Evolutionary conservation across 2,797 vertebrate genomes (phyloP).

Genomic region (Coregonus suidteri): DNA sequence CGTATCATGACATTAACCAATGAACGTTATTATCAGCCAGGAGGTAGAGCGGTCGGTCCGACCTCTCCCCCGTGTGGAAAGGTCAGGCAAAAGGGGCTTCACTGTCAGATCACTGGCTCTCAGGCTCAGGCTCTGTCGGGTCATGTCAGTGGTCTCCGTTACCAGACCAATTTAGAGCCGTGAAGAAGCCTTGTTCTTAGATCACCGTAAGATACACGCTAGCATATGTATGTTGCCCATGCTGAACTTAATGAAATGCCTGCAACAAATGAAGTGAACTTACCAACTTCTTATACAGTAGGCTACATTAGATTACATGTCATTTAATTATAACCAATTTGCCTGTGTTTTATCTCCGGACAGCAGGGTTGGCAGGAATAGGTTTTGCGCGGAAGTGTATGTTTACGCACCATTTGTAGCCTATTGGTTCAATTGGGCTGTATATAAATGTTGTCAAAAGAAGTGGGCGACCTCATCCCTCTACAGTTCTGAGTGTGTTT

Average conservation of each 20-base stretch:
- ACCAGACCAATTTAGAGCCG: neutral
- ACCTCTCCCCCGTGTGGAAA: constrained; percentile 67
- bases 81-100: constrained; percentile 41
- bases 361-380: neutral
- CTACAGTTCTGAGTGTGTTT: neutral
- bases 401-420: neutral
- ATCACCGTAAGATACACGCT: neutral
- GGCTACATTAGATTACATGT: neutral
- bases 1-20: constrained; percentile 42
- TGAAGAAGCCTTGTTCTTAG: neutral
- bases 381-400: neutral
- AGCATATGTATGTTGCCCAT: neutral
- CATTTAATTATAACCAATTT: neutral
- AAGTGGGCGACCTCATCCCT: neutral
- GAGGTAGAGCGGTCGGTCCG: constrained; percentile 38
- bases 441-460: neutral
- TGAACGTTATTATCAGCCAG: constrained; percentile 39
- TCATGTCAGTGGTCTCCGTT: neutral
- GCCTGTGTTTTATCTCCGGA: neutral
- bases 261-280: neutral
- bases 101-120: neutral
- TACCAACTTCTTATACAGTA: neutral
- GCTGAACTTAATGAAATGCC: neutral
- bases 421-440: neutral
- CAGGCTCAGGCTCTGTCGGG: neutral